Base-by-base conservation (phyloP, 2,797 vertebrate genomes). In the Oophaga sylvatica region DNA sequence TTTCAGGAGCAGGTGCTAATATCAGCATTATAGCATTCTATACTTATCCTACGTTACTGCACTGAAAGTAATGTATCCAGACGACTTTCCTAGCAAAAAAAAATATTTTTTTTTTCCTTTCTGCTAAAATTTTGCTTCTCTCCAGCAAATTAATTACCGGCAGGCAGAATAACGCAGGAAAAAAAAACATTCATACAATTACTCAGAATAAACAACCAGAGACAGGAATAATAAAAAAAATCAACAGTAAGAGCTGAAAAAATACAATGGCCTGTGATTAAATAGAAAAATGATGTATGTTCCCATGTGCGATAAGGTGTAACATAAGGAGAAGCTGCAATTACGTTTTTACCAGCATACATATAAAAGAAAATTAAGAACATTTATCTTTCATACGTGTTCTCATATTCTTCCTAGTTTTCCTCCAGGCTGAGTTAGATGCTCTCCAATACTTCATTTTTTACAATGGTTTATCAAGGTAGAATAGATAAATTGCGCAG, bases 331-430 rank as follows among this genome's bases (percentile, higher is more conserved):
- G 53, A 59, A 76, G 57, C 80, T 82, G 79, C 68, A 76, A 81
- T 77, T 87, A 82, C 80, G 48, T 45, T 77, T 41, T 87, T 76
- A 87, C 62, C 80, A 68, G 80, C 29, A 2, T 67, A 82, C 79
- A 87, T 83, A 87, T 77, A 82, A 87, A 82, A 80, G 81, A 71
- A 88, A 84, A 88, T 85, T 84, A 88, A 79, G 82, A 73, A 63
- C 82, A 88, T 84, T 60, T 57, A 84, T 88, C 81, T 84, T 85
- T 88, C 57, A 84, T 88, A 73, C 59, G 87, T 88, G 83, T 79
- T 88, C 31, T 76, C 29, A 22, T 53, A 65, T 77, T 59, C 70
- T 68, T 19, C 35, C 68, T 22, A 56, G 41, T 41, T 77, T 80
- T 70, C 77, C 87, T 84, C 57, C 67, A 67, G 81, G 62, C 80